A percentile compares a stretch with the other conserved stretches of the same genome.
Evolutionary conservation across 2,888 invertebrate species (phyloP).

Genomic region (Plutella xylostella): DNA sequence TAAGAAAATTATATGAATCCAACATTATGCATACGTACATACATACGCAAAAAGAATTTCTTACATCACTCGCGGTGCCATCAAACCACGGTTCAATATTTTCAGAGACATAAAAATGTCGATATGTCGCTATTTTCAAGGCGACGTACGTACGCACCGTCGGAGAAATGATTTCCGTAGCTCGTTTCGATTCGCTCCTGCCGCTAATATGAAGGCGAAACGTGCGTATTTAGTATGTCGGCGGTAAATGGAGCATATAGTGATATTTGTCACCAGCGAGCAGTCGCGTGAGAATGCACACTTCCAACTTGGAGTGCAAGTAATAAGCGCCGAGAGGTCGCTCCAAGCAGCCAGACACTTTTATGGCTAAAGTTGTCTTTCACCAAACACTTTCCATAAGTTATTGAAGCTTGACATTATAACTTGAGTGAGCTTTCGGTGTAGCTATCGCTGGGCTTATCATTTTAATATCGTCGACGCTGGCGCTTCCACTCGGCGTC

Average conservation of each 20-base stretch:
- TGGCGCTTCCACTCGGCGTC: too few relatives aligned
- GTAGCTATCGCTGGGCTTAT: too few relatives aligned
- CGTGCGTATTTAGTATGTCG: background rate
- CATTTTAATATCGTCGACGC: too few relatives aligned
- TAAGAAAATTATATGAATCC: background rate
- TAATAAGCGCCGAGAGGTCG: background rate
- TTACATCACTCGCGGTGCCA: background rate
- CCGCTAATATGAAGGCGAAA: background rate
- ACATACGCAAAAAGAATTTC: background rate
- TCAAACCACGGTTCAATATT: background rate
- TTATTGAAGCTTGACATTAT: too few relatives aligned
- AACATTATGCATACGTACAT: background rate
- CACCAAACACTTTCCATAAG: too few relatives aligned
- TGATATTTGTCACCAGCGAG: background rate
- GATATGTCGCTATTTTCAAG: background rate
- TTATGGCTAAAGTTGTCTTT: too few relatives aligned
- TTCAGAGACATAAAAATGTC: background rate
- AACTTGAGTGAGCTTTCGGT: too few relatives aligned
- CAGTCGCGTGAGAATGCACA: background rate
- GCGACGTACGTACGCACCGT: background rate
- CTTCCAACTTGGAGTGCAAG: background rate
- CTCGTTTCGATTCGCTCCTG: background rate
- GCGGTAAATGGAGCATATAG: too few relatives aligned
- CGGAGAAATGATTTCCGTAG: background rate
- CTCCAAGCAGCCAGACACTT: too few relatives aligned